Percentiles rank a stretch among this genome's conserved stretches.
These are phyloP conservation scores for Pycnonotus jocosus DNA, from an alignment of 2,113 vertebrate genomes.

Conservation along the genomic window DNA sequence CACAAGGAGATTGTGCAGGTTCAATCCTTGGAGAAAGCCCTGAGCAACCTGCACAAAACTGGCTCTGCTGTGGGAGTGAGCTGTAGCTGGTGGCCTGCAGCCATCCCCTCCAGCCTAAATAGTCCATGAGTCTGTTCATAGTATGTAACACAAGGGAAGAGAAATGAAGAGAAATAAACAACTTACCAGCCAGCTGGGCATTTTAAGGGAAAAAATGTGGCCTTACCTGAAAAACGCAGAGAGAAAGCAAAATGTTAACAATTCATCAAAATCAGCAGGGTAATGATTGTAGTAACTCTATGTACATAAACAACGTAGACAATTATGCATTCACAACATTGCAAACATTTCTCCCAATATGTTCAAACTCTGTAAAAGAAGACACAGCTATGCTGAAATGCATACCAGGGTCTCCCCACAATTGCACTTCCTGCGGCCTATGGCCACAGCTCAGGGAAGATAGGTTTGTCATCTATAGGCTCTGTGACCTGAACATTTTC, in stretches of 20 bases:
- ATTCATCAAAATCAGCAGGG: neutral
- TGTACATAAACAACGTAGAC: neutral
- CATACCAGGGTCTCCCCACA: neutral
- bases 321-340: neutral
- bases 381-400: neutral
- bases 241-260: slow-evolving; percentile 18
- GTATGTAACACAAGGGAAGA: neutral
- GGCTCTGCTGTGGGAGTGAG: neutral
- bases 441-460: neutral
- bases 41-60: neutral
- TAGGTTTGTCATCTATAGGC: neutral
- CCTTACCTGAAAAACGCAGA: slow-evolving; percentile 56
- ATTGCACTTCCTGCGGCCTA: neutral
- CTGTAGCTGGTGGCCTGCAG: neutral
- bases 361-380: neutral
- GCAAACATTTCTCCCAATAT: neutral
- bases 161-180: neutral
- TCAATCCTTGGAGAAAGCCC: neutral
- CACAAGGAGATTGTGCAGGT: neutral
- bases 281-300: neutral
- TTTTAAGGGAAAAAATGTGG: neutral
- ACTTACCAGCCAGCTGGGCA: neutral
- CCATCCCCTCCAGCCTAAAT: neutral
- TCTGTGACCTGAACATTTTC: neutral
- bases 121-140: neutral